Evolutionary conservation across 2,888 invertebrate species (phyloP), one percentile per base, ranked within the genome.

Genomic region (Cephus pygmeus): DNA sequence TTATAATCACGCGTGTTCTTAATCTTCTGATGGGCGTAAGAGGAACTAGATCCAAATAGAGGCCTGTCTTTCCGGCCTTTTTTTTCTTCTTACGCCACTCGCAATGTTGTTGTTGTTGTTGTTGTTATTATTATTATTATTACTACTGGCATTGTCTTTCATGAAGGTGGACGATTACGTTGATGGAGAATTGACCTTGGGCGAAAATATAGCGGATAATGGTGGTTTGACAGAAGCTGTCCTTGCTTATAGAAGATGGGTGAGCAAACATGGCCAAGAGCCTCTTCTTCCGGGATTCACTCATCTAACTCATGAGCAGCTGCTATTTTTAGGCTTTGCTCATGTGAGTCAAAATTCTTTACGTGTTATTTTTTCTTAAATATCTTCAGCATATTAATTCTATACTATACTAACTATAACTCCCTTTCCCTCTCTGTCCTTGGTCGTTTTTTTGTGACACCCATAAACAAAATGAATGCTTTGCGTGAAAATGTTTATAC

Each of bases 151-250:
- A 15, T 56, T 23, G 15, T 23, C 6, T 56, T 15, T 23, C 23
- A 9, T 71, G 40, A 79, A 91, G 91, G 84, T 88, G 3, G 83
- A 88, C 81, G 86, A 88, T 68, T 84, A 96, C 95, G 93, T 97
- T 40, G 93, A 96, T 87, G 97, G 97, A 0, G 94, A 94, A 83
- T 92, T 94, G 81, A 97, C 97, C 0, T 91, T 97, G 77, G 96
- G 95, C 0, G 97, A 97, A 91, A 97, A 97, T 85, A 95, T 97
- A 81, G 97, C 97, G 0, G 97, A 97, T 88, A 97, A 97, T 86
- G 97, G 96, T 0, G 97, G 97, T 0, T 92, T 97, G 75, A 93
- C 95, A 75, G 96, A 96, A 89, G 96, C 97, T 0, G 93, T 94
- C 68, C 91, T 93, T 69, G 97, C 96, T 0, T 94, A 96, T 84